These are phyloP conservation scores for Julus scanicus DNA, from an alignment of 2,888 invertebrate genomes.

Conservation along the genomic window DNA sequence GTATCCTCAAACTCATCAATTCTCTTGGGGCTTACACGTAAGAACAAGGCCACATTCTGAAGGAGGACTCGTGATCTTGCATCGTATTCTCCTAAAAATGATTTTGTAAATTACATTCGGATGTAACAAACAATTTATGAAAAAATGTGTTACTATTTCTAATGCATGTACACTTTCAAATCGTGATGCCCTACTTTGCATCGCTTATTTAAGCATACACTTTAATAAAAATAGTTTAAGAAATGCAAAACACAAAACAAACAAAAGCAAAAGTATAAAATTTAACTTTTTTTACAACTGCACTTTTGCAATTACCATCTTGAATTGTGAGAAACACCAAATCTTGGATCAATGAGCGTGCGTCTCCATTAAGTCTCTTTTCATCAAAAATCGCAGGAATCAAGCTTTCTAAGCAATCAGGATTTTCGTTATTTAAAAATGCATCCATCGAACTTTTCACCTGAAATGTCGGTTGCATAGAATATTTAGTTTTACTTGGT, in stretches of 20 bases:
- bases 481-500: too few species aligned
- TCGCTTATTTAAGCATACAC: too few species aligned
- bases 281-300: too few species aligned
- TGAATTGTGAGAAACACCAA: slow-evolving; percentile 47
- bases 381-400: slow-evolving; percentile 9
- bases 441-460: neutral
- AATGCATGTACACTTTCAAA: too few species aligned
- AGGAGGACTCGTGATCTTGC: slow-evolving; percentile 73
- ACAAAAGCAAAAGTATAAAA: too few species aligned
- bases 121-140: too few species aligned
- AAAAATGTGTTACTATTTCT: too few species aligned
- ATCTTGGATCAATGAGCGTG: neutral
- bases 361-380: neutral
- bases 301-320: slow-evolving; percentile 53
- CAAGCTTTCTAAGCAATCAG: slow-evolving; percentile 25
- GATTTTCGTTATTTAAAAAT: slow-evolving; percentile 22
- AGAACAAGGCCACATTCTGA: slow-evolving; percentile 70
- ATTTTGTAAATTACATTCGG: too few species aligned
- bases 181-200: too few species aligned
- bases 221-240: too few species aligned
- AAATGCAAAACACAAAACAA: too few species aligned
- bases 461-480: neutral
- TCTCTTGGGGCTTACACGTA: slow-evolving; percentile 70
- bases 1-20: slow-evolving; percentile 73
- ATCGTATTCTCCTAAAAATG: slow-evolving; percentile 73